phyloP scores from a whole-genome alignment of 1,140 invertebrate species.

The Tetragnatha versicolor region DNA sequence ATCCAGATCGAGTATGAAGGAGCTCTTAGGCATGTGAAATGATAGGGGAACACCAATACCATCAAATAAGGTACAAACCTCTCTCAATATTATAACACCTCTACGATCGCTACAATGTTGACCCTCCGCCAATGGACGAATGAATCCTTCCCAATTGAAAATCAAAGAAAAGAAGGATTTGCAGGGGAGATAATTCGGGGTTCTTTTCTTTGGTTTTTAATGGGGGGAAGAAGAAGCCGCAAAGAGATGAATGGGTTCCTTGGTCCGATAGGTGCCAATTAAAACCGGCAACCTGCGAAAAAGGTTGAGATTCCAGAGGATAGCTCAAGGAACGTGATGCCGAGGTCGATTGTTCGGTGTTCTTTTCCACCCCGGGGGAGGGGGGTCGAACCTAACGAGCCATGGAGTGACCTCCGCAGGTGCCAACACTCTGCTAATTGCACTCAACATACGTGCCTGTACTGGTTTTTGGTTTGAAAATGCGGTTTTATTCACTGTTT shows the following conservation, averaged over 20 bases:
- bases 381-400: neutral
- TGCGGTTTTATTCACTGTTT: neutral
- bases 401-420: too few relatives aligned
- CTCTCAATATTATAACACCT: too few relatives aligned
- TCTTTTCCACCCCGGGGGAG: too few relatives aligned
- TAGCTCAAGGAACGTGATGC: neutral
- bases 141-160: too few relatives aligned
- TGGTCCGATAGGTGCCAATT: slow-evolving; percentile 5
- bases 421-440: too few relatives aligned
- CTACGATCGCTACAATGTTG: too few relatives aligned
- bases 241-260: neutral
- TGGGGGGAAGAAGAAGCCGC: neutral
- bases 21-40: too few relatives aligned
- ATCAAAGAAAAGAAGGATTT: slow-evolving; percentile 1
- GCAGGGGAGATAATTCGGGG: slow-evolving; percentile 6
- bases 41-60: too few relatives aligned
- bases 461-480: neutral
- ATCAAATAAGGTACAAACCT: too few relatives aligned
- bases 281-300: slow-evolving; percentile 3
- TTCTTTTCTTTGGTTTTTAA: neutral
- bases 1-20: too few relatives aligned
- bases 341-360: neutral
- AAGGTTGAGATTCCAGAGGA: neutral
- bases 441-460: too few relatives aligned
- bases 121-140: too few relatives aligned